Evolutionary conservation across 2,888 invertebrate species (phyloP).

Genomic region (Hyalella azteca): DNA sequence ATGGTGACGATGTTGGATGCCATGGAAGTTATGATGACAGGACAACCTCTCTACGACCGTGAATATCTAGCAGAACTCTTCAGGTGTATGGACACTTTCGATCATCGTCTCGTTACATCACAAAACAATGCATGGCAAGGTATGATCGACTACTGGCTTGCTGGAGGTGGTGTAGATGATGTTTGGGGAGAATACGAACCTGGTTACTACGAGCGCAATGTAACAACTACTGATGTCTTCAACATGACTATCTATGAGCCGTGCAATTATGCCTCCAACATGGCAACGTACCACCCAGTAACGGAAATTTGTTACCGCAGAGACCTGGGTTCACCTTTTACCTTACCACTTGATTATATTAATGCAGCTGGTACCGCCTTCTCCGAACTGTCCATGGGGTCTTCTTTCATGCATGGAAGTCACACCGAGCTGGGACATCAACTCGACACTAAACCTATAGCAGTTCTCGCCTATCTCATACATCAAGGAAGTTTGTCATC

Average conservation of each 20-base stretch:
- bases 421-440: slow-evolving; percentile 33
- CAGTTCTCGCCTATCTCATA: slow-evolving; percentile 7
- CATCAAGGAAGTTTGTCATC: slow-evolving; percentile 27
- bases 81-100: slow-evolving; percentile 2
- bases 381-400: slow-evolving; percentile 35
- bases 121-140: slow-evolving; percentile 37
- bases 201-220: slow-evolving; percentile 34
- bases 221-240: slow-evolving; percentile 17
- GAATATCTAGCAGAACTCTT: background rate
- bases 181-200: slow-evolving; percentile 12
- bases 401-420: slow-evolving; percentile 38
- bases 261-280: slow-evolving; percentile 35
- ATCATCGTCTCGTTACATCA: background rate
- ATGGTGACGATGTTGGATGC: slow-evolving; percentile 38
- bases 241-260: slow-evolving; percentile 42
- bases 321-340: background rate
- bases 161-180: background rate
- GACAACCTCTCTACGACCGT: background rate
- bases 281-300: slow-evolving; percentile 40
- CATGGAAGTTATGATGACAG: slow-evolving; percentile 35
- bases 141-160: slow-evolving; percentile 25
- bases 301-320: slow-evolving; percentile 37
- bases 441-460: slow-evolving; percentile 13
- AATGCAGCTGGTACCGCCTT: slow-evolving; percentile 15
- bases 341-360: background rate